Evolutionary conservation across 2,797 vertebrate genomes (phyloP), one percentile per base, ranked within the genome.

Genomic region (Avahi laniger): DNA sequence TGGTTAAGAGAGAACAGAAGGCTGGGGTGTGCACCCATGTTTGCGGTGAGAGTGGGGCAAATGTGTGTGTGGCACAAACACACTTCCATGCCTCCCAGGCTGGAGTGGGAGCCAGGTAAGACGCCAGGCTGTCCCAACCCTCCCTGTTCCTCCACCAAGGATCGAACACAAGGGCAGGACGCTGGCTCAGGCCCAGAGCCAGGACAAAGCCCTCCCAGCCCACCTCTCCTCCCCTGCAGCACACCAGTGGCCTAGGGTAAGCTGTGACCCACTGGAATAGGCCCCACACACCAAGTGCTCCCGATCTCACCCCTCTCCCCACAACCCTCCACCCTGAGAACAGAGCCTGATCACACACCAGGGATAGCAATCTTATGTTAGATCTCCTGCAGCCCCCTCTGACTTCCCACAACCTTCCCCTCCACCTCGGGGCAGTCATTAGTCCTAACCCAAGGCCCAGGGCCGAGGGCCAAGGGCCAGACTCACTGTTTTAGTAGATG

Each of bases 401-500:
- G 63, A 33, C 69, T 50, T n/a, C 87, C 89, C 61, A 70, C 35
- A 15, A 4, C 57, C 43, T 38, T 33, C 54, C 46, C 70, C 13
- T 63, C 35, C 5, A 30, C 8, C 67, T 88, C 2, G 0, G 4
- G 14, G 33, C 15, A 35, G 18, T 28, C 43, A 8, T 9, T 28
- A 43, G 35, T 48, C 86, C 65, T 11, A 12, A 75, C 2, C 61
- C 72, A 43, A 43, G 70, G n/a, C 17, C 46, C 82, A 63, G n/a
- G 22, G 13, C 17, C 8, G 10, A 88, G 43, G 67, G 61, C 85
- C 59, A 52, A 70, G 24, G 82, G 20, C 41, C 30, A 98, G 96
- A 99, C 99, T 99, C 99, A 99, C 99, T 99, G 99, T 99, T 99
- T 99, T 99, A 57, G 99, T 99, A 98, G 99, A 99, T 79, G 99